Conservation (phyloP, 2,888 invertebrate species). For the Xiphydria camelus region DNA sequence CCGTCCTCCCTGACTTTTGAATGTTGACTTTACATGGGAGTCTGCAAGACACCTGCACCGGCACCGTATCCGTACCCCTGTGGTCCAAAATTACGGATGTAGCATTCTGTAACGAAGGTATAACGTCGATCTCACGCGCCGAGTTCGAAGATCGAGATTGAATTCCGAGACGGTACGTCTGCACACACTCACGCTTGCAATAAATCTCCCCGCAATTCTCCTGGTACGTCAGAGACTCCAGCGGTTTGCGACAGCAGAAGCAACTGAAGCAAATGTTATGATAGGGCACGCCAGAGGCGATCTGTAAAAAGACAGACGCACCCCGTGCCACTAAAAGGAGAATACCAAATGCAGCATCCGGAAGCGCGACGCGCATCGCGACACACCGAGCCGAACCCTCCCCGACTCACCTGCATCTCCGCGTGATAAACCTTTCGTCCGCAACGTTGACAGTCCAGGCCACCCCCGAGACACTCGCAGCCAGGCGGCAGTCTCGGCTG, state of each 20-base stretch:
- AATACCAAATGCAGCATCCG: too few relatives aligned
- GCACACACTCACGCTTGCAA: constrained; percentile 60
- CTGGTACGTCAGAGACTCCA: constrained; percentile 59
- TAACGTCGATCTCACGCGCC: too few relatives aligned
- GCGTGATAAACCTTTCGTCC: constrained; percentile 54
- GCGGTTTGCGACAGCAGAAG: constrained; percentile 59
- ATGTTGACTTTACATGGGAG: constrained; percentile 38
- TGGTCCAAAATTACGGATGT: constrained; percentile 59
- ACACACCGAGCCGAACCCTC: too few relatives aligned
- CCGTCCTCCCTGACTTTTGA: background rate
- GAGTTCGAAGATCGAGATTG: too few relatives aligned
- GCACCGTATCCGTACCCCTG: constrained; percentile 59
- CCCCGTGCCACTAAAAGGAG: too few relatives aligned
- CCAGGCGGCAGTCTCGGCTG: constrained; percentile 29
- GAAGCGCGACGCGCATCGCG: too few relatives aligned
- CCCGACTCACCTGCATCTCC: constrained; percentile 50
- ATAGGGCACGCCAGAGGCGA: constrained; percentile 57
- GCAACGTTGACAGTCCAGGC: constrained; percentile 53
- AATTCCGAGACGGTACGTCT: too few relatives aligned
- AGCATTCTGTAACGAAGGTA: constrained; percentile 59
- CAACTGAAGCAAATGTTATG: constrained; percentile 62
- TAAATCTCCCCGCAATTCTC: constrained; percentile 61
- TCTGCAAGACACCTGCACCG: constrained; percentile 48
- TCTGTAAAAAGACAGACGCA: constrained; percentile 36
- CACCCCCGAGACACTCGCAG: constrained; percentile 48